Conservation (phyloP, 2,888 invertebrate species). For the Cheilosia soror region DNA sequence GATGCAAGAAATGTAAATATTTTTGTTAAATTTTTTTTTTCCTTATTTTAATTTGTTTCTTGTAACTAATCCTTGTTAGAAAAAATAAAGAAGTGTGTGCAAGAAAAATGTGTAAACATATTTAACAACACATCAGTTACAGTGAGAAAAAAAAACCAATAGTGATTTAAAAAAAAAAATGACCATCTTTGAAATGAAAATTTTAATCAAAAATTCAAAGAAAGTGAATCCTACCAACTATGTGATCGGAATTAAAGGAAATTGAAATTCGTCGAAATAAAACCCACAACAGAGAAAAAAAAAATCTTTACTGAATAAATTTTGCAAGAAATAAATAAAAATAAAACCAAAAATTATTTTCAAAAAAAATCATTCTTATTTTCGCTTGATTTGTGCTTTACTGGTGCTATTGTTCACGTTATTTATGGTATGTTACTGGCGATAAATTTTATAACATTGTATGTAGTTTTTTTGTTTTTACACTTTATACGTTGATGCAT, state of each 20-base stretch:
- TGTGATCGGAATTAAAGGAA: constrained; percentile 40
- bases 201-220: constrained; percentile 18
- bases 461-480: constrained; percentile 28
- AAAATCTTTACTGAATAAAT: constrained; percentile 14
- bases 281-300: not conserved
- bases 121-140: constrained; percentile 30
- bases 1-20: constrained; percentile 69
- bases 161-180: constrained; percentile 27
- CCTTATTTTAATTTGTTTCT: constrained; percentile 2
- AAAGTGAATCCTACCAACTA: constrained; percentile 41
- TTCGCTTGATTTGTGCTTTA: constrained; percentile 61
- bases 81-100: constrained; percentile 14
- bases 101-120: constrained; percentile 18
- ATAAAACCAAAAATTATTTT: not conserved
- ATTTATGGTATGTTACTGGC: constrained; percentile 73
- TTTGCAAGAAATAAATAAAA: constrained; percentile 34
- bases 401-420: constrained; percentile 72
- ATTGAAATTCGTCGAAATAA: constrained; percentile 6
- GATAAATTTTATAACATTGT: constrained; percentile 56
- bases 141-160: constrained; percentile 33
- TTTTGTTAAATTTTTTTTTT: constrained; percentile 34
- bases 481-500: constrained; percentile 62
- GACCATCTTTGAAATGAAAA: not conserved
- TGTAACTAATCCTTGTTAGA: constrained; percentile 33
- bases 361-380: constrained; percentile 15